Percentiles rank a stretch among this genome's conserved stretches.
Conservation (phyloP, 2,888 invertebrate species). For the Petrolisthes manimaculis region DNA sequence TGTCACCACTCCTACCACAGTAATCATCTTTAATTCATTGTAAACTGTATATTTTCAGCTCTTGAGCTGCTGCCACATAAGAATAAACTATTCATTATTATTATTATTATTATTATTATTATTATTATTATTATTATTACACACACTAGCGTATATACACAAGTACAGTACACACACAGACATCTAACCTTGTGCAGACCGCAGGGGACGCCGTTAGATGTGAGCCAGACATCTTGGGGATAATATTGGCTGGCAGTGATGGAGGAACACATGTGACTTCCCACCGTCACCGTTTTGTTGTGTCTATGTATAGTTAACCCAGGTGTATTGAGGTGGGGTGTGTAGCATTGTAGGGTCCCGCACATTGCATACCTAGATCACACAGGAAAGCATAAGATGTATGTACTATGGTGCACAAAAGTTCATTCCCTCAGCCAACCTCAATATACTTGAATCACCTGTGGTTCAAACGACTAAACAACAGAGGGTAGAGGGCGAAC, state of each 20-base stretch:
- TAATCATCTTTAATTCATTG: no score
- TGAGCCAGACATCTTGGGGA: conserved; percentile 79
- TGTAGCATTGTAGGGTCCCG: conserved; percentile 90
- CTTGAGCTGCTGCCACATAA: no score
- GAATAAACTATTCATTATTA: no score
- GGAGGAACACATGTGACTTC: conserved; percentile 83
- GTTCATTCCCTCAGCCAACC: no score
- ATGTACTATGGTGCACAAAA: no score
- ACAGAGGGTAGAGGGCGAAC: no score
- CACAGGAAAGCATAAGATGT: no score
- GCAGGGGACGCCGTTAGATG: conserved; percentile 93
- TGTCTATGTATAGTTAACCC: not conserved
- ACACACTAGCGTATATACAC: conserved; percentile 7
- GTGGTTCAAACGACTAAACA: no score
- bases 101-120: not conserved
- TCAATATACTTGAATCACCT: no score
- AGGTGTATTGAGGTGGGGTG: not conserved
- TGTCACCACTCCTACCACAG: no score
- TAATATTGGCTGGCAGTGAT: conserved; percentile 80
- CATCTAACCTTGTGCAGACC: conserved; percentile 78
- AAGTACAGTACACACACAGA: conserved; percentile 15
- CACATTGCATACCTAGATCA: conserved; percentile 72
- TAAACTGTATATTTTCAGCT: no score
- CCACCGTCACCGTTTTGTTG: conserved; percentile 83
- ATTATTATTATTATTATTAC: not conserved